A percentile compares a stretch with the other conserved stretches of the same genome.
Conservation (phyloP, 2,888 invertebrate genomes). For the Acanthosepion lycidas region DNA sequence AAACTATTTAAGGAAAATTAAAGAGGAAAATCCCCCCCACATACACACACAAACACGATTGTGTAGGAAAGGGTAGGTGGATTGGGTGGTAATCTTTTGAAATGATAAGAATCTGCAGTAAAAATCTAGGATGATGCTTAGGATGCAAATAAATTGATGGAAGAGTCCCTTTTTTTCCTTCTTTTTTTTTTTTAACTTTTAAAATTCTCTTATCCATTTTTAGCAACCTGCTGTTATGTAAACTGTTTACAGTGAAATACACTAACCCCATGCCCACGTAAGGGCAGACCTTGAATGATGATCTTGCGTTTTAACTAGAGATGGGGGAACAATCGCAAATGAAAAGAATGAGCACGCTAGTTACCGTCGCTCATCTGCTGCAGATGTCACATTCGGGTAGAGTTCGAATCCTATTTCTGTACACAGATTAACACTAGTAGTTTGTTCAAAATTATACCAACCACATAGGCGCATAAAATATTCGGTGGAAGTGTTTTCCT, state of each 20-base stretch:
- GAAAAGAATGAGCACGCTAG: too few relatives aligned
- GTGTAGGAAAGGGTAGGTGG: neutral
- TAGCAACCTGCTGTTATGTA: neutral
- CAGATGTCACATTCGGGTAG: too few relatives aligned
- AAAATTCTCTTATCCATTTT: neutral
- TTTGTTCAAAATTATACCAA: too few relatives aligned
- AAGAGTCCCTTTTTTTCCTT: neutral
- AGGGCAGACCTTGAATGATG: neutral
- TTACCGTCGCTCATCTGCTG: too few relatives aligned
- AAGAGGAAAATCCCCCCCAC: too few relatives aligned
- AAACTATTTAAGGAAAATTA: too few relatives aligned
- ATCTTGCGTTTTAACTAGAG: neutral
- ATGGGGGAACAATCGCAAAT: neutral
- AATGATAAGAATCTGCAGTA: neutral
- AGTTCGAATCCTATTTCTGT: too few relatives aligned
- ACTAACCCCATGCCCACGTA: slow-evolving; percentile 3
- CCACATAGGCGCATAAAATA: too few relatives aligned
- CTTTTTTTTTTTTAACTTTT: neutral
- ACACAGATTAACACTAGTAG: too few relatives aligned
- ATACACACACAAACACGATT: neutral
- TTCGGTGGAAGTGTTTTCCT: too few relatives aligned
- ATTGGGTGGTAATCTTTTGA: neutral
- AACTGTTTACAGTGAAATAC: neutral
- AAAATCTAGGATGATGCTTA: neutral
- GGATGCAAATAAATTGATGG: neutral